These are phyloP conservation scores for Caenorhabditis latens DNA, from an alignment of 1,140 invertebrate species.

Conservation along the genomic window DNA sequence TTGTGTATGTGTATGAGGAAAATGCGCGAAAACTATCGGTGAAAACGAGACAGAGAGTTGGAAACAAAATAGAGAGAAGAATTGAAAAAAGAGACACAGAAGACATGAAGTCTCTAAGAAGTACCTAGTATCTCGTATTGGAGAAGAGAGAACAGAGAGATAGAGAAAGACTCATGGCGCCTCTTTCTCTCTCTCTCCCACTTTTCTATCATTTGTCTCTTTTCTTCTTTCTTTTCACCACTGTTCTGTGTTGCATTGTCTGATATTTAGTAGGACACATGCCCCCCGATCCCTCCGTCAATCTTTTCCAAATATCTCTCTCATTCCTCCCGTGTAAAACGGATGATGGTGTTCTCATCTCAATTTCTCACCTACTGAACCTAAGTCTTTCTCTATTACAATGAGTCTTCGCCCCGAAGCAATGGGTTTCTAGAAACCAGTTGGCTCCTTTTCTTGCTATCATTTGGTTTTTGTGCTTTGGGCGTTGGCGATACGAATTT, in stretches of 20 bases:
- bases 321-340: neutral
- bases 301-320: neutral
- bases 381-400: neutral
- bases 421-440: neutral
- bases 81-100: neutral
- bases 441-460: neutral
- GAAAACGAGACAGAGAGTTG: constrained; percentile 3
- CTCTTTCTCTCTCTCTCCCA: neutral
- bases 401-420: neutral
- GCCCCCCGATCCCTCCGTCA: neutral
- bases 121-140: neutral
- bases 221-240: neutral
- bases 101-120: neutral
- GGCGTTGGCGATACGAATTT: neutral
- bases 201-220: neutral
- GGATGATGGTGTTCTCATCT: constrained; percentile 24
- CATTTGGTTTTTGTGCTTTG: constrained; percentile 26
- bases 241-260: constrained; percentile 44
- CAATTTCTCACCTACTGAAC: constrained; percentile 1
- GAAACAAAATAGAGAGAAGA: neutral
- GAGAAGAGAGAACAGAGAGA: neutral
- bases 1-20: neutral
- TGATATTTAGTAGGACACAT: constrained; percentile 48
- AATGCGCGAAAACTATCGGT: constrained; percentile 26
- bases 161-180: neutral